phyloP scores from a whole-genome alignment of 2,797 vertebrate genomes.

The Argentina silus region DNA sequence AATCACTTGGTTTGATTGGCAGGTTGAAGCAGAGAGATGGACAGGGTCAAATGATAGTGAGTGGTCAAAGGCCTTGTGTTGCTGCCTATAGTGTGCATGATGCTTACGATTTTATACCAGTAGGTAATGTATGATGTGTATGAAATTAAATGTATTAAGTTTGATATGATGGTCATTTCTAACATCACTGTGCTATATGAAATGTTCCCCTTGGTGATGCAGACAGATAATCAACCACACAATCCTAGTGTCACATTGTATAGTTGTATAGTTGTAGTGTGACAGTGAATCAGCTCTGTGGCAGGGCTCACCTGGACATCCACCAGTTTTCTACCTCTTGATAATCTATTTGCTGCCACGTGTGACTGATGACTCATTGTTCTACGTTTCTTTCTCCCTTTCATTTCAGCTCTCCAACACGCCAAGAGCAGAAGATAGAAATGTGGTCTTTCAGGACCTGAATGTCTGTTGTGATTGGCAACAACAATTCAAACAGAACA shows the following conservation, averaged over 20 bases:
- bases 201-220: neutral
- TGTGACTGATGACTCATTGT: too few species aligned
- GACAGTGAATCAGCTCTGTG: too few species aligned
- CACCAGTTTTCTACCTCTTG: neutral
- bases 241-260: neutral
- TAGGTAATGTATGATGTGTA: neutral
- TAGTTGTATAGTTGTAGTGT: too few species aligned
- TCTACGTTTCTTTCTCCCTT: too few species aligned
- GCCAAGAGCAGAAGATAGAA: neutral
- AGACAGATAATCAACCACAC: neutral
- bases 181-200: neutral
- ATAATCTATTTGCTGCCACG: neutral
- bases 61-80: neutral
- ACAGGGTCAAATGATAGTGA: neutral
- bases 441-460: conserved; percentile 3
- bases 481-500: neutral
- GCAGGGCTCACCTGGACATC: neutral
- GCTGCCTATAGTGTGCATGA: neutral
- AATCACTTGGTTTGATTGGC: conserved; percentile 41
- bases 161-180: neutral
- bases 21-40: conserved; percentile 25
- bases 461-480: neutral
- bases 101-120: neutral
- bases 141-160: neutral
- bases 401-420: neutral